Percentiles rank a stretch among this genome's conserved stretches.
phyloP scores from a whole-genome alignment of 2,888 invertebrate species.

The Watsonalla cultraria region DNA sequence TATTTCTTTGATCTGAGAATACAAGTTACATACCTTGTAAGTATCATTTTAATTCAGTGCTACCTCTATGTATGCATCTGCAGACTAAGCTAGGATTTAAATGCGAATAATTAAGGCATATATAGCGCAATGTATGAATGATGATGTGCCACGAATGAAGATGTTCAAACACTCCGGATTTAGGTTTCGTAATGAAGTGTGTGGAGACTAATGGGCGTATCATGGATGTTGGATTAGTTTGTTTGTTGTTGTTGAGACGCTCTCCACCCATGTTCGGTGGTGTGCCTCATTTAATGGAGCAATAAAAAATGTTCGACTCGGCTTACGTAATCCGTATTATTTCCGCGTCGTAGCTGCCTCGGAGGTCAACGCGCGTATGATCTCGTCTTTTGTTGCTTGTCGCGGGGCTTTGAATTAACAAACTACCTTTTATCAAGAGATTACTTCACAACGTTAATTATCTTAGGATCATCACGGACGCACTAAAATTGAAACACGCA shows the following conservation, averaged over 20 bases:
- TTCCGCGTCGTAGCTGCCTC: constrained; percentile 66
- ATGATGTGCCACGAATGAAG: constrained; percentile 9
- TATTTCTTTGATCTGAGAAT: too few relatives aligned
- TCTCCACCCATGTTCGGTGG: constrained; percentile 65
- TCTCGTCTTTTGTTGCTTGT: constrained; percentile 33
- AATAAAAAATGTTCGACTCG: constrained; percentile 76
- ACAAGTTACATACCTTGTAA: too few relatives aligned
- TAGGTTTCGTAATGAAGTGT: constrained; percentile 52
- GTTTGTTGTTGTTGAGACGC: constrained; percentile 52
- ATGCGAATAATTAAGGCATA: not conserved
- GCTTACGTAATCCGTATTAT: constrained; percentile 76
- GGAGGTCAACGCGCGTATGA: constrained; percentile 63
- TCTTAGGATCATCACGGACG: not conserved
- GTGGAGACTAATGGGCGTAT: constrained; percentile 54
- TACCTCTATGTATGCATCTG: not conserved
- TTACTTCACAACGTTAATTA: not conserved
- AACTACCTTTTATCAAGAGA: not conserved
- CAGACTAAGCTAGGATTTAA: not conserved
- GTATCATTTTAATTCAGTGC: too few relatives aligned
- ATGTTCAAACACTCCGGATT: constrained; percentile 40
- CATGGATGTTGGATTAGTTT: constrained; percentile 55
- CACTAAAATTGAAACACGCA: too few relatives aligned
- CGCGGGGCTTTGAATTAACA: constrained; percentile 13
- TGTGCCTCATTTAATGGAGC: constrained; percentile 76
- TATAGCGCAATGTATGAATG: constrained; percentile 17